phyloP scores from a whole-genome alignment of 2,113 vertebrate genomes.

The Phrynosoma platyrhinos region DNA sequence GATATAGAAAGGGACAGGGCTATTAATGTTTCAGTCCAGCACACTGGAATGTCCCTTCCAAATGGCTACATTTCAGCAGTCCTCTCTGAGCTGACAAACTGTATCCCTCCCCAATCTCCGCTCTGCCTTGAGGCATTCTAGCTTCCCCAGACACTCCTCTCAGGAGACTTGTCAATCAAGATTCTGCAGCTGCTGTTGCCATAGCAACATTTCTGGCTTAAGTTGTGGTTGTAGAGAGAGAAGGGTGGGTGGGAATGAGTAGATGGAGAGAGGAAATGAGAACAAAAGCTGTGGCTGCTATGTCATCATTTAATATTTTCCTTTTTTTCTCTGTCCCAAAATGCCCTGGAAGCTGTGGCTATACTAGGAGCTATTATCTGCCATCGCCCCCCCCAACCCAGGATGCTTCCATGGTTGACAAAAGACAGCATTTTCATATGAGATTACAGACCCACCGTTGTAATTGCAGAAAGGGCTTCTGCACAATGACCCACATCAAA shows the following conservation, averaged over 20 bases:
- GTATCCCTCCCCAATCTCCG: neutral
- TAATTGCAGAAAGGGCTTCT: neutral
- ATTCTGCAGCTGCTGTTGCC: constrained; percentile 64
- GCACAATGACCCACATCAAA: constrained; percentile 26
- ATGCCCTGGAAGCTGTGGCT: neutral
- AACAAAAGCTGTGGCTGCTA: constrained; percentile 10
- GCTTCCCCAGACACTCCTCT: constrained; percentile 57
- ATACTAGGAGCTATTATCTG: neutral
- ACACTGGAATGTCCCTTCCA: constrained; percentile 29
- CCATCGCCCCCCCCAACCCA: neutral
- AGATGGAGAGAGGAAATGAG: neutral
- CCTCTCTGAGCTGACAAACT: constrained; percentile 35
- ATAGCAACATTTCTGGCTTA: constrained; percentile 59
- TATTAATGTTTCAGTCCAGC: constrained; percentile 4
- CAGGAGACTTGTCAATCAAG: constrained; percentile 63
- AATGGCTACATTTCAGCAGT: constrained; percentile 21
- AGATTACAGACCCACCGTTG: neutral
- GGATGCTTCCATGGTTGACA: neutral
- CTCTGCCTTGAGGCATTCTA: constrained; percentile 43
- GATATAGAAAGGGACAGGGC: neutral
- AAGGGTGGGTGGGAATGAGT: neutral
- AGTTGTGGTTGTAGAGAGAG: neutral
- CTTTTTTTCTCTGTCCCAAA: neutral
- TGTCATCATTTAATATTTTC: constrained; percentile 33
- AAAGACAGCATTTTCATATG: constrained; percentile 41